These are phyloP conservation scores for Latrodectus hesperus DNA, from an alignment of 2,888 invertebrate genomes.

Conservation along the genomic window DNA sequence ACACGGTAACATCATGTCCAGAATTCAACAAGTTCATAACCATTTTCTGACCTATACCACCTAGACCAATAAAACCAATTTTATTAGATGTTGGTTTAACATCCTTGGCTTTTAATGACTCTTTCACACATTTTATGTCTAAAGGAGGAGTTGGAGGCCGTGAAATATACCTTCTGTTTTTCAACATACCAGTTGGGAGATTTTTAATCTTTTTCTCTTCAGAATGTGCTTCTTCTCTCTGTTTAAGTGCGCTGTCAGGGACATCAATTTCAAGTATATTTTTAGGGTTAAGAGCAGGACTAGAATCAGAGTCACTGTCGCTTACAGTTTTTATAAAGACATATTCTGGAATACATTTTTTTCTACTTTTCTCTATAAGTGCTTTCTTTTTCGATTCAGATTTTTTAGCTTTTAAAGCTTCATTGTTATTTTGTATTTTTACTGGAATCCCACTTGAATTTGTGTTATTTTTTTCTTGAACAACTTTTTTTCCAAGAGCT, in stretches of 20 bases:
- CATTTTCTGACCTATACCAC: conserved; percentile 95
- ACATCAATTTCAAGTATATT: neutral
- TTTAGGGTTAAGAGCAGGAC: too few relatives aligned
- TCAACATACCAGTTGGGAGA: conserved; percentile 8
- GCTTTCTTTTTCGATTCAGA: conserved; percentile 73
- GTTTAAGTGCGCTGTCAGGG: too few relatives aligned
- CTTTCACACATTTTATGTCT: conserved; percentile 85
- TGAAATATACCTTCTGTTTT: neutral
- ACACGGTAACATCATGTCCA: conserved; percentile 90
- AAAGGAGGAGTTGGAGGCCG: conserved; percentile 80
- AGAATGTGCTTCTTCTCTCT: neutral
- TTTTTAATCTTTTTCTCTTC: too few relatives aligned
- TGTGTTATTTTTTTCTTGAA: neutral
- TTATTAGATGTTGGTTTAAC: conserved; percentile 89
- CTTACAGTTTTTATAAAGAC: neutral
- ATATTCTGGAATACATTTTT: too few relatives aligned
- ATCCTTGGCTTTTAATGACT: conserved; percentile 87
- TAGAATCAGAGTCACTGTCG: neutral
- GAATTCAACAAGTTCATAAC: conserved; percentile 95
- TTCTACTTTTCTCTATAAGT: neutral
- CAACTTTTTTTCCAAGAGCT: neutral
- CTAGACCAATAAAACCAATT: conserved; percentile 96
- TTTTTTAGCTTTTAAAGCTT: neutral
- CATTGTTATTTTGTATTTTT: too few relatives aligned
- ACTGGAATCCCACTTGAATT: neutral